These are phyloP conservation scores for Masnerella sp. DNA, from an alignment of 2,888 invertebrate species.

Conservation along the genomic window DNA sequence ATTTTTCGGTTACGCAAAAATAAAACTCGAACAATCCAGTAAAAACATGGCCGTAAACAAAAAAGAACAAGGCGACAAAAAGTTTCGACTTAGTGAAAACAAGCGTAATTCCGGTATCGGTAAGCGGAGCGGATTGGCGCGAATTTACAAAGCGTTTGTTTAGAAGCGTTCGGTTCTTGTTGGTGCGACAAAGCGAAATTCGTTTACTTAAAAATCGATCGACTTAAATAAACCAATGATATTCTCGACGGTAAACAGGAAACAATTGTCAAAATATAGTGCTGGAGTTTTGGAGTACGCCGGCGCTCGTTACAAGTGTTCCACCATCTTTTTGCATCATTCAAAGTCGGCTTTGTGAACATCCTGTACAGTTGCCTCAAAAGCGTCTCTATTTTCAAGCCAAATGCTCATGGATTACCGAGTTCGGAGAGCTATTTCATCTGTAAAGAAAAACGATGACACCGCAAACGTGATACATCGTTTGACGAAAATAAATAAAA, in stretches of 20 bases:
- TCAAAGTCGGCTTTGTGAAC: slow-evolving; percentile 38
- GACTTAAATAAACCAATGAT: slow-evolving; percentile 27
- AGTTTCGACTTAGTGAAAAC: slow-evolving; percentile 19
- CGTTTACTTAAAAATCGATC: slow-evolving; percentile 32
- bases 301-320: slow-evolving; percentile 22
- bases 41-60: too few species aligned
- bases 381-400: slow-evolving; percentile 42
- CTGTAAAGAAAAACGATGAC: slow-evolving; percentile 43
- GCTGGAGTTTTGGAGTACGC: slow-evolving; percentile 3
- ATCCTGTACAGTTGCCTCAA: slow-evolving; percentile 22
- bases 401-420: slow-evolving; percentile 44
- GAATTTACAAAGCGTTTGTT: slow-evolving; percentile 24
- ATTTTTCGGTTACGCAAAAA: too few species aligned
- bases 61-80: too few species aligned
- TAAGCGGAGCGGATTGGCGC: slow-evolving; percentile 24
- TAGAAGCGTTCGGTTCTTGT: slow-evolving; percentile 13
- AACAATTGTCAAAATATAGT: slow-evolving; percentile 18
- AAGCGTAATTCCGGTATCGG: slow-evolving; percentile 35
- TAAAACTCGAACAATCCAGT: too few species aligned
- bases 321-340: slow-evolving; percentile 33
- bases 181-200: slow-evolving; percentile 33
- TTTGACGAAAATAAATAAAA: slow-evolving; percentile 42
- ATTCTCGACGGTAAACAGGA: slow-evolving; percentile 6
- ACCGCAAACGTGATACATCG: slow-evolving; percentile 38
- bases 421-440: slow-evolving; percentile 39